Evolutionary conservation across 2,797 vertebrate species (phyloP), one percentile per base, ranked within the genome.

Genomic region (Anabacerthia variegaticeps): DNA sequence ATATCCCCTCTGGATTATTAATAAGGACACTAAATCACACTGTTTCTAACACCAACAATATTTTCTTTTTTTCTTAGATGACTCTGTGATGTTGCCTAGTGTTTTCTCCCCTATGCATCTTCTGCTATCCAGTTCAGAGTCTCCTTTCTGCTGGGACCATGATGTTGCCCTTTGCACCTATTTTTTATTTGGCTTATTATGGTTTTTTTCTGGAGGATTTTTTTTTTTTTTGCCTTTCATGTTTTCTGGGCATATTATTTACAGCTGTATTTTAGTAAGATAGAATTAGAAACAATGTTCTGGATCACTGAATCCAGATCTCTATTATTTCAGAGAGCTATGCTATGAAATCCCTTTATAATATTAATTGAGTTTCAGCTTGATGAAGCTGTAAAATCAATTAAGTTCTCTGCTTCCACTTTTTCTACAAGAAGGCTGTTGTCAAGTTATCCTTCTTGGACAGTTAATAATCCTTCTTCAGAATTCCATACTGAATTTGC

Each of bases 301-400:
- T 95, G 85, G 88, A 95, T 94, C 93, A 88, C 59, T 93, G 85
- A 90, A 92, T 81, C 36, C 73, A 88, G 43, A 78, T 92, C 66
- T 77, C 69, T 90, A 39, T 96, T 95, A 93, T 92, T 93, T 84
- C 88, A 78, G 66, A 88, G 39, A 94, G 73, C 88, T 94, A 80
- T 84, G 66, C 80, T 46, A 92, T 76, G 74, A 93, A 92, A 94
- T 78, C 39, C 26, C 62, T 92, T 95, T 96, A 92, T 96, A 97
- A 93, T 94, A 95, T 92, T 95, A 96, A 94, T 94, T 90, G 88
- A 90, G 73, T 34, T 93, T 41, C 39, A 48, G 27, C 90, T 92
- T 93, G 83, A 95, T 73, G 48, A 95, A 94, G 81, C 58, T 72
- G 85, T 96, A 82, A 93, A 94, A 95, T 66, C 62, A 94, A 77